phyloP scores from a whole-genome alignment of 2,888 invertebrate species.

The Tachina lurida region DNA sequence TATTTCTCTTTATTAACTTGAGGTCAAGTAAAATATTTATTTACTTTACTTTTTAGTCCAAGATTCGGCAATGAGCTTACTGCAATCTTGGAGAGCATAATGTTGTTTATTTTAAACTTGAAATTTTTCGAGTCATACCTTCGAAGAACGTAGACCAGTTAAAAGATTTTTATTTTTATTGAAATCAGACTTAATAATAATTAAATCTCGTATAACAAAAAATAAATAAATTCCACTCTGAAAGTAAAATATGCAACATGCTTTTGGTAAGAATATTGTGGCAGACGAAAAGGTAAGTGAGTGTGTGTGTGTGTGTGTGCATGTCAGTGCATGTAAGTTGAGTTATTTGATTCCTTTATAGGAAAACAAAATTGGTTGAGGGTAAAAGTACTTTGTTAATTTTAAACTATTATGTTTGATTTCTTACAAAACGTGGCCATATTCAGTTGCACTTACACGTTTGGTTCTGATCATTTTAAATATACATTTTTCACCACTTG shows the following conservation, averaged over 20 bases:
- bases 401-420: no score
- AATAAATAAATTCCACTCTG: conserved; percentile 5
- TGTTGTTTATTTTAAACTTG: not conserved
- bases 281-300: no score
- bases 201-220: conserved; percentile 32
- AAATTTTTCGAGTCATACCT: not conserved
- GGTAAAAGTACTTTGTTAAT: not conserved
- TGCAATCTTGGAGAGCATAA: not conserved
- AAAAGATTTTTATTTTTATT: conserved; percentile 39
- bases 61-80: not conserved
- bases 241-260: conserved; percentile 28
- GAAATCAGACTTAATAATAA: conserved; percentile 57
- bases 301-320: not conserved
- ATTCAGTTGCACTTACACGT: no score
- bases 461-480: no score
- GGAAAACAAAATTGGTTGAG: not conserved
- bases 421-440: no score
- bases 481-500: no score
- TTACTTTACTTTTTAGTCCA: conserved; percentile 42
- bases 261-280: conserved; percentile 1
- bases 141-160: not conserved
- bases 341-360: not conserved
- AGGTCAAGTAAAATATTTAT: conserved; percentile 52
- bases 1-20: not conserved
- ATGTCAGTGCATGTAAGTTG: conserved; percentile 1